Conservation (phyloP, 1,140 invertebrate genomes). For the Drosophila prosaltans region DNA sequence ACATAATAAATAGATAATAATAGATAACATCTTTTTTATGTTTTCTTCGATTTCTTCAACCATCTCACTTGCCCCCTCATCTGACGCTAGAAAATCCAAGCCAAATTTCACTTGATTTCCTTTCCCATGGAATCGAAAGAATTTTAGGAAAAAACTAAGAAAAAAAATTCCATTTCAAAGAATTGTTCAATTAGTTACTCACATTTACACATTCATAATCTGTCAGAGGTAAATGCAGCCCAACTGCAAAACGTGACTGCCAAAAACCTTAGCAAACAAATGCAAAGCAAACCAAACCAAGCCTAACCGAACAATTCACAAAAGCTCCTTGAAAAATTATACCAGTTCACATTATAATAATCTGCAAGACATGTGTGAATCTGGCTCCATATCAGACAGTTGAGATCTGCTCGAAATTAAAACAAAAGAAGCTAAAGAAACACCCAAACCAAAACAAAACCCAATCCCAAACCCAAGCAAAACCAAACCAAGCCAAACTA, state of each 20-base stretch:
- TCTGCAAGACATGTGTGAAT: conserved; percentile 78
- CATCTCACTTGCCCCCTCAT: background rate
- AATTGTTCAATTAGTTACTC: conserved; percentile 50
- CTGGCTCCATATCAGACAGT: conserved; percentile 59
- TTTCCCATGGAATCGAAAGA: conserved; percentile 36
- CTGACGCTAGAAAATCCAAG: conserved; percentile 24
- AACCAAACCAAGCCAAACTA: background rate
- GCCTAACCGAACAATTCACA: conserved; percentile 41
- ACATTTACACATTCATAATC: conserved; percentile 46
- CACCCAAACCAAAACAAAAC: conserved; percentile 50
- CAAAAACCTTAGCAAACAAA: conserved; percentile 36
- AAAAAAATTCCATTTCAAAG: conserved; percentile 51
- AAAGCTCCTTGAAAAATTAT: conserved; percentile 45
- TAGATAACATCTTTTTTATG: too few species aligned
- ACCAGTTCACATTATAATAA: conserved; percentile 76
- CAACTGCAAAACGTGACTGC: conserved; percentile 57
- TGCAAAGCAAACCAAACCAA: background rate
- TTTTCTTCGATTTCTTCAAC: too few species aligned
- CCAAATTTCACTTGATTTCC: conserved; percentile 23
- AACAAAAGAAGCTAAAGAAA: conserved; percentile 42
- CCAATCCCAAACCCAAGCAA: conserved; percentile 22
- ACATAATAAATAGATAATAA: too few species aligned
- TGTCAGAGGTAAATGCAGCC: conserved; percentile 35
- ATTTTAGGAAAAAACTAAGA: conserved; percentile 1
- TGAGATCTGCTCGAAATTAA: conserved; percentile 47